Conservation (phyloP, 2,888 invertebrate genomes). For the Microchrysa polita region DNA sequence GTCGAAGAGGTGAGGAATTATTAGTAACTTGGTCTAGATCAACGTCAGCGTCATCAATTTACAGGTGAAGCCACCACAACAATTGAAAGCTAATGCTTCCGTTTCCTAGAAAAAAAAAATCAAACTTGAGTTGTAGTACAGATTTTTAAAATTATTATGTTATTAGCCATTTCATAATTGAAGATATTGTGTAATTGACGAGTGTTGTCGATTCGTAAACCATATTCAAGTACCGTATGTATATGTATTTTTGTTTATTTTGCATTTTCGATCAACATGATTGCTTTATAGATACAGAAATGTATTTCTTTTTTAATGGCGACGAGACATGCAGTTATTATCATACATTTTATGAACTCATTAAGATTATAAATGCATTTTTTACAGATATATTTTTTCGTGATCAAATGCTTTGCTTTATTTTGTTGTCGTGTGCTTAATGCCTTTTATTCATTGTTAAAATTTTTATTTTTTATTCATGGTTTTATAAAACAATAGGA, state of each 20-base stretch:
- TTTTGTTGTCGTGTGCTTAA: constrained; percentile 50
- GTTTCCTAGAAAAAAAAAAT: neutral
- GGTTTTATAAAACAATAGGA: neutral
- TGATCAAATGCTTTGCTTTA: constrained; percentile 14
- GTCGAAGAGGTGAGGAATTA: constrained; percentile 71
- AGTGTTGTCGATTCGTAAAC: no score
- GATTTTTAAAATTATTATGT: neutral
- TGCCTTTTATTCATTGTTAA: constrained; percentile 45
- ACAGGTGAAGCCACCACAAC: constrained; percentile 66
- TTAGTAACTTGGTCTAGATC: constrained; percentile 72
- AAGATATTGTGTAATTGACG: neutral
- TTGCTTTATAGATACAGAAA: no score
- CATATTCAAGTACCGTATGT: no score
- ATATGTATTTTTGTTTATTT: no score
- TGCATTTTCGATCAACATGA: no score
- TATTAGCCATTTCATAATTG: neutral
- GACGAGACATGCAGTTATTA: no score
- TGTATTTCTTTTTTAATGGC: no score
- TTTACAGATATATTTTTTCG: neutral
- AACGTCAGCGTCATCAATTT: constrained; percentile 70
- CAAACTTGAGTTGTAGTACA: no score
- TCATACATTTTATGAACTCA: no score
- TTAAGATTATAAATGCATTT: no score
- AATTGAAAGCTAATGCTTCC: constrained; percentile 2
- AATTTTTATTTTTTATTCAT: constrained; percentile 4